phyloP scores from a whole-genome alignment of 2,888 invertebrate genomes.

The Dioctria rufipes region DNA sequence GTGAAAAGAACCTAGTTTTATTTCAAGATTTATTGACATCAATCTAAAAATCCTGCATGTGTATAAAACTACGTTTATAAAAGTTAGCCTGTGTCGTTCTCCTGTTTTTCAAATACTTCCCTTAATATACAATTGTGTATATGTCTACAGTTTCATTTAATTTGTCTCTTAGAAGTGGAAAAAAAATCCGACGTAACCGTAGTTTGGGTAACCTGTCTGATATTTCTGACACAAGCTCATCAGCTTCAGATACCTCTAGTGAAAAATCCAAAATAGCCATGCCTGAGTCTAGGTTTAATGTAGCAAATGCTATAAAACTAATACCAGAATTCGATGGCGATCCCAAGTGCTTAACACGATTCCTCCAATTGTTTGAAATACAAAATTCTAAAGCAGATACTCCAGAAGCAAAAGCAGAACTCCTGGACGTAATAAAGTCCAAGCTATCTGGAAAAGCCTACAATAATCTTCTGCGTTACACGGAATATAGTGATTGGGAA shows the following conservation, averaged over 20 bases:
- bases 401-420: neutral
- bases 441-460: neutral
- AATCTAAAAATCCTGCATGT: no score
- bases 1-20: no score
- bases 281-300: neutral
- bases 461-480: neutral
- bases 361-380: neutral
- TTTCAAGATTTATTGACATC: no score
- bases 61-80: no score
- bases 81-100: no score
- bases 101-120: no score
- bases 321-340: conserved; percentile 18
- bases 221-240: neutral
- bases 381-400: conserved; percentile 4
- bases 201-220: neutral
- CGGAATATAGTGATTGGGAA: neutral
- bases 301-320: conserved; percentile 1
- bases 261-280: neutral
- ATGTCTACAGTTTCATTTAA: neutral
- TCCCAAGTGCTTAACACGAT: neutral
- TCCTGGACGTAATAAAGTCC: neutral
- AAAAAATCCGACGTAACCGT: neutral
- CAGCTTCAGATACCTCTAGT: neutral
- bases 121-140: no score
- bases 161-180: neutral